These are phyloP conservation scores for Frankliniella fusca DNA, from an alignment of 2,888 invertebrate species.

Conservation along the genomic window DNA sequence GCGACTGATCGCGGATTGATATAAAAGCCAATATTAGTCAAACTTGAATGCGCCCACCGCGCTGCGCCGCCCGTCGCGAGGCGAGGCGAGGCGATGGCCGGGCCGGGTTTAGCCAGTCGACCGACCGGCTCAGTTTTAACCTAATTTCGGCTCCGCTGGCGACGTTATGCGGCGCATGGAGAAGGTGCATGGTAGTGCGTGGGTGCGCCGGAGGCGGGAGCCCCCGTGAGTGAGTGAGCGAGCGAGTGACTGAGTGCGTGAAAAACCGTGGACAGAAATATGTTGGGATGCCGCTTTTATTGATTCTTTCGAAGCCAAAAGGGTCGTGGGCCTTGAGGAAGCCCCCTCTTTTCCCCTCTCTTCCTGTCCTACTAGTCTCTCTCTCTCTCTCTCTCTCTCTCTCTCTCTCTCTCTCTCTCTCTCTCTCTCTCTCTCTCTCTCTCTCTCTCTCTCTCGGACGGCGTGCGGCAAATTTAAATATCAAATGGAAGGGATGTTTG, in stretches of 20 bases:
- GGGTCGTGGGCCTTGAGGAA: no score
- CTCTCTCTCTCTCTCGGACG: neutral
- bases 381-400: no score
- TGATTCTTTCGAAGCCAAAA: no score
- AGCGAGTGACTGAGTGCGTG: neutral
- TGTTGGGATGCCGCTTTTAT: no score
- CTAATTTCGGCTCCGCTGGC: neutral
- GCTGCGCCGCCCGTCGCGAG: neutral
- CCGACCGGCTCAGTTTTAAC: no score
- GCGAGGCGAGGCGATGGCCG: neutral
- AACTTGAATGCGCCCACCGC: neutral
- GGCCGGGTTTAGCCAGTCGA: neutral
- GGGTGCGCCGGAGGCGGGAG: neutral
- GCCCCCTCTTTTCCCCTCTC: no score
- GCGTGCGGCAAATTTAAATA: constrained; percentile 1
- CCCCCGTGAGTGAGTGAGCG: neutral
- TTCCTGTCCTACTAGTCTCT: no score
- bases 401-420: no score
- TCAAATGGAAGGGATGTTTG: constrained; percentile 24
- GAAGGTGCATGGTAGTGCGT: neutral
- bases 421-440: no score
- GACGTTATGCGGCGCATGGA: neutral
- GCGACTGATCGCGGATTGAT: constrained; percentile 10
- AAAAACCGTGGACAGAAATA: no score
- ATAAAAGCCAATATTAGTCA: constrained; percentile 24